Percentiles rank a stretch among this genome's conserved stretches.
Evolutionary conservation across 2,113 vertebrate species (phyloP).

Genomic region (Climacteris rufus): DNA sequence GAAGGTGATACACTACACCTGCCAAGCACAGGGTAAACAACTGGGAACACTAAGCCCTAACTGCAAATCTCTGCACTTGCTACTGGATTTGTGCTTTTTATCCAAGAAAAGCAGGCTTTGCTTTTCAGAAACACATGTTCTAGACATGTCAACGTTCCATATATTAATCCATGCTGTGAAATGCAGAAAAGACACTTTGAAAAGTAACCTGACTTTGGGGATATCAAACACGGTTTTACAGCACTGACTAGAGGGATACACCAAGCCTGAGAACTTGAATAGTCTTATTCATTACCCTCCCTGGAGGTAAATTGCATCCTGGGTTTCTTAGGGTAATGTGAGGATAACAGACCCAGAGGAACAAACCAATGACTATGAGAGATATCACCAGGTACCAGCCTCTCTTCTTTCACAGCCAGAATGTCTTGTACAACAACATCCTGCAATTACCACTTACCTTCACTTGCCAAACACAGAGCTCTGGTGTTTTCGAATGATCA

Average conservation of each 20-base stretch:
- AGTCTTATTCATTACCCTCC: not conserved
- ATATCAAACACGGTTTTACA: not conserved
- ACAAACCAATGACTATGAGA: not conserved
- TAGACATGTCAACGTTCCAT: not conserved
- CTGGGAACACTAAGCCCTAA: not conserved
- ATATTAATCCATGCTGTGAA: accelerated
- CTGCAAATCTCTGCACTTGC: not conserved
- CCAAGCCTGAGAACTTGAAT: not conserved
- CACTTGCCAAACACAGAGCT: not conserved
- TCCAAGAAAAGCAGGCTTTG: not conserved
- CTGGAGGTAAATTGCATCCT: not conserved
- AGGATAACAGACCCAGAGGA: not conserved
- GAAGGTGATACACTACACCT: not conserved
- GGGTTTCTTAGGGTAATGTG: not conserved
- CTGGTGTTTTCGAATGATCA: not conserved
- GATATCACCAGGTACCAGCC: not conserved
- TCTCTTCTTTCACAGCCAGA: not conserved
- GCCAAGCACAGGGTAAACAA: not conserved
- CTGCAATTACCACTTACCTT: not conserved
- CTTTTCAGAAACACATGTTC: not conserved
- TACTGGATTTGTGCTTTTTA: not conserved
- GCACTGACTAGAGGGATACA: not conserved
- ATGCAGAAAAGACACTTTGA: not conserved
- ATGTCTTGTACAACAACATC: not conserved
- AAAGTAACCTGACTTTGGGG: not conserved